Conservation (phyloP, 2,888 invertebrate species). For the Horisme vitalbata region DNA sequence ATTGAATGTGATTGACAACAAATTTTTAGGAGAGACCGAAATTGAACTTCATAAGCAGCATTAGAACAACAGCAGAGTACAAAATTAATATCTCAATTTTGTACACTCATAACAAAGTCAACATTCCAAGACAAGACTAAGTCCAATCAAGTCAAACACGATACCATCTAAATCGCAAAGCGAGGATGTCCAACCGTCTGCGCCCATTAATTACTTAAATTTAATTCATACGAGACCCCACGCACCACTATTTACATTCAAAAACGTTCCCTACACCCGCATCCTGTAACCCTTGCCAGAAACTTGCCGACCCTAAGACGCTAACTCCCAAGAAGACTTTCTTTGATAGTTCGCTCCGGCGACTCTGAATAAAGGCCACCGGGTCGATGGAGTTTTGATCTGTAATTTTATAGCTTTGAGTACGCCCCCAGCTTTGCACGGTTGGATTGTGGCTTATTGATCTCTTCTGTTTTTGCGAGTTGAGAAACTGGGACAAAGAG, state of each 20-base stretch:
- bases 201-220: constrained; percentile 81
- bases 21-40: too few relatives aligned
- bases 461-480: constrained; percentile 64
- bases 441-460: constrained; percentile 72
- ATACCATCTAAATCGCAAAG: constrained; percentile 54
- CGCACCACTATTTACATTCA: constrained; percentile 80
- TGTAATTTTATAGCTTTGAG: constrained; percentile 82
- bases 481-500: constrained; percentile 45
- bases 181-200: constrained; percentile 38
- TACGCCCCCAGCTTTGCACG: constrained; percentile 64
- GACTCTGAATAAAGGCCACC: constrained; percentile 76
- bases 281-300: constrained; percentile 71
- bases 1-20: too few relatives aligned
- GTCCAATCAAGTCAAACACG: constrained; percentile 51
- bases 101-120: too few relatives aligned
- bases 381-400: constrained; percentile 81
- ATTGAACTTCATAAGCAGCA: too few relatives aligned
- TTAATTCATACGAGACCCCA: constrained; percentile 78
- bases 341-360: constrained; percentile 81
- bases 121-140: too few relatives aligned
- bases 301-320: constrained; percentile 79
- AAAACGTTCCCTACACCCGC: constrained; percentile 66
- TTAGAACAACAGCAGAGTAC: too few relatives aligned
- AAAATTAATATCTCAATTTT: too few relatives aligned
- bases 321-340: constrained; percentile 79